Evolutionary conservation across 2,888 invertebrate species (phyloP), one percentile per base, ranked within the genome.

Genomic region (Erebia palarica): DNA sequence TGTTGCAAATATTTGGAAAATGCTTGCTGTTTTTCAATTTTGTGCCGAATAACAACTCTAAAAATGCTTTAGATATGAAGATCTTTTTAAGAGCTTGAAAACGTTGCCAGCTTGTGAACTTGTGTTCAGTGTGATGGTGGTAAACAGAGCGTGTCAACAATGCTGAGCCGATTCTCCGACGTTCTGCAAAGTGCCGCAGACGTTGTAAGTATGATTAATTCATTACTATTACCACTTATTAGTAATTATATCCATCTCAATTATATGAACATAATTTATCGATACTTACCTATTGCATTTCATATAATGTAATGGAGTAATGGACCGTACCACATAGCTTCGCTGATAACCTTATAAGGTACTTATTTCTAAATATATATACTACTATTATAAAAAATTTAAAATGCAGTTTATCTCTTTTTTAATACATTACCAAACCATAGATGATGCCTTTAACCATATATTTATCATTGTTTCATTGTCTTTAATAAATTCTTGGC

Each of bases 141-240:
- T 47, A 61, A 63, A 63, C 47, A 27, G 73, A 67, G 49, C 69
- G 68, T 63, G 51, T 59, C 36, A 60, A 88, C 80, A 82, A 94
- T 94, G 94, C 83, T 94, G 73, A 93, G 94, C 80, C 86, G 94
- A 81, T 93, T 94, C 85, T 94, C 94, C 66, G 94, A 94, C 80
- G 94, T 90, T 66, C 81, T 94, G 74, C 94, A 94, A 84, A 90
- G 91, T 74, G 94, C 94, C 75, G 92, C 92, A 67, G 94, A 94
- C 82, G 94, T 94, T 78, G 94, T 94, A 84, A 90, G 92, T 86
- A 78, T 72, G 71, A 73, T 75, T 57, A 18, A 76, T 73, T 61
- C 57, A 27, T 51, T 61, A 47, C 61, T 44, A 61, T 61, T 47
- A 10, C 13, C 18, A 47, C 61, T 47, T 21, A 61, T 61, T 18